A percentile compares a stretch with the other conserved stretches of the same genome.
Conservation (phyloP, 2,797 vertebrate genomes). For the Enteromius argenteus region DNA sequence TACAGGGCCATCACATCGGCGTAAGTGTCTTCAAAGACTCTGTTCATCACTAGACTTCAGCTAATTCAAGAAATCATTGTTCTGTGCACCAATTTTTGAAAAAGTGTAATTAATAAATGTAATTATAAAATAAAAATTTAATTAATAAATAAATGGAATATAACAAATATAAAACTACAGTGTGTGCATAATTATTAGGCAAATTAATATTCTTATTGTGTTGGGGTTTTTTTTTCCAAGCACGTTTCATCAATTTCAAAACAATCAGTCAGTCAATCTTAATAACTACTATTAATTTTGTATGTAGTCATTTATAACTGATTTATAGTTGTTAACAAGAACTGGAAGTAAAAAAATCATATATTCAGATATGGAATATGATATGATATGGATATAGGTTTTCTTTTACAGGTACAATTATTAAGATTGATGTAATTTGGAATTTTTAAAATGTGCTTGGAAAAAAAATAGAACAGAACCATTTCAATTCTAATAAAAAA, state of each 20-base stretch:
- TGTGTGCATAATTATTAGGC: neutral
- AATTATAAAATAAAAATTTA: neutral
- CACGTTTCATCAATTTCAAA: neutral
- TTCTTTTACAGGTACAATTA: neutral
- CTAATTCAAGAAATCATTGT: neutral
- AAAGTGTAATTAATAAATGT: neutral
- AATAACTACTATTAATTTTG: neutral
- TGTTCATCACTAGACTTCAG: neutral
- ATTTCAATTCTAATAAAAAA: neutral
- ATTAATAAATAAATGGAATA: neutral
- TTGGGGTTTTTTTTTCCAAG: neutral
- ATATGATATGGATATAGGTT: neutral
- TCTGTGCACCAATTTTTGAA: neutral
- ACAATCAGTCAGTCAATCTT: neutral
- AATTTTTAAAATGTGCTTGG: neutral
- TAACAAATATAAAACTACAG: neutral
- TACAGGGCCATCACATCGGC: conserved; percentile 90
- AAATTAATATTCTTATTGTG: neutral
- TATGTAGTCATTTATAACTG: neutral
- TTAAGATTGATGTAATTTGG: neutral
- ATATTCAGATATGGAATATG: neutral
- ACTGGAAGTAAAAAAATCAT: neutral
- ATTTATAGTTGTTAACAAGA: neutral
- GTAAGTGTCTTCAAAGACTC: conserved; percentile 71
- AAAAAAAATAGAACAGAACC: neutral